phyloP scores from a whole-genome alignment of 2,113 vertebrate species.

The Polypterus senegalus region DNA sequence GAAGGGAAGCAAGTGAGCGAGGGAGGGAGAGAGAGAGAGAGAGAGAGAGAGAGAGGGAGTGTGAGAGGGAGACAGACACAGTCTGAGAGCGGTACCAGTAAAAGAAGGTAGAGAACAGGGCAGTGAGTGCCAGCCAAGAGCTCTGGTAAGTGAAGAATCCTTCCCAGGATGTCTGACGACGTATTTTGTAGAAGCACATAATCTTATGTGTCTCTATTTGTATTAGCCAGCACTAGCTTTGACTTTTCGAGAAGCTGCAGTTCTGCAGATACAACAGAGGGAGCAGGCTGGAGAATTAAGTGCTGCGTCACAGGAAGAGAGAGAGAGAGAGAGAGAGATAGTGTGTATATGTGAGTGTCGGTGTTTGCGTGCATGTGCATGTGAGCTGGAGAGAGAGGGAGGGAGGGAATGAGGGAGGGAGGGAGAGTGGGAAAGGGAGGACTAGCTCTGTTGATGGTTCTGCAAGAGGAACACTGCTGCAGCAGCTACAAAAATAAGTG shows the following conservation, averaged over 20 bases:
- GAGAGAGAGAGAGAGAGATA: constrained; percentile 21
- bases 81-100: constrained; percentile 29
- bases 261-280: constrained; percentile 69
- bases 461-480: constrained; percentile 71
- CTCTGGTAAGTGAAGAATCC: constrained; percentile 19
- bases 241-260: constrained; percentile 66
- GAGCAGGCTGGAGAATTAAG: constrained; percentile 90
- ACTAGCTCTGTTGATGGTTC: constrained; percentile 62
- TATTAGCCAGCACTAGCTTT: constrained; percentile 33
- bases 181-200: no score
- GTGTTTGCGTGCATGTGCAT: constrained; percentile 32
- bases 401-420: constrained; percentile 25
- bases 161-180: constrained; percentile 14
- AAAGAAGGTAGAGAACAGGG: constrained; percentile 26
- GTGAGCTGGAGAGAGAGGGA: constrained; percentile 48
- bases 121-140: constrained; percentile 17
- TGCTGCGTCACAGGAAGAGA: constrained; percentile 92
- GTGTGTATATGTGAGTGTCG: constrained; percentile 42
- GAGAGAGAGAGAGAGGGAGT: constrained; percentile 15
- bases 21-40: constrained; percentile 19
- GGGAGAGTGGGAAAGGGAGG: constrained; percentile 35
- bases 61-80: constrained; percentile 34
- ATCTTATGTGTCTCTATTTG: no score
- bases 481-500: constrained; percentile 62
- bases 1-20: neutral